Percentiles rank a stretch among this genome's conserved stretches.
Conservation (phyloP, 1,140 invertebrate species). For the Danaus melanippus region DNA sequence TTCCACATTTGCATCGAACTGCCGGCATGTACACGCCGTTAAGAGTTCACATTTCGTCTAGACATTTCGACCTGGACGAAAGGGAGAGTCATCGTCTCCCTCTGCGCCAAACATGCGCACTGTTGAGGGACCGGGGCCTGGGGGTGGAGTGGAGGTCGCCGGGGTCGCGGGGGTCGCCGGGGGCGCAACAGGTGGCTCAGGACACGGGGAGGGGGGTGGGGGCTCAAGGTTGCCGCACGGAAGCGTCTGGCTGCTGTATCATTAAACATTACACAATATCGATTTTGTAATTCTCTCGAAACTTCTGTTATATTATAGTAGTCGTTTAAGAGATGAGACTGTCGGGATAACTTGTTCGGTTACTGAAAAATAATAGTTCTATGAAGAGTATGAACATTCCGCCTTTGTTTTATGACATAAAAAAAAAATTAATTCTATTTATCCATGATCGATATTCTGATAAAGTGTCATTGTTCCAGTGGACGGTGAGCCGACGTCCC, state of each 20-base stretch:
- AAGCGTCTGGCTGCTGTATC: conserved; percentile 60
- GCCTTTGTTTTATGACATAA: too few species aligned
- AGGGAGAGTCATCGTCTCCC: conserved; percentile 45
- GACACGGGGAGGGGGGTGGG: conserved; percentile 36
- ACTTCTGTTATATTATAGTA: too few species aligned
- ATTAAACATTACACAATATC: conserved; percentile 51
- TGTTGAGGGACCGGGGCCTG: conserved; percentile 31
- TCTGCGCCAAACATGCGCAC: conserved; percentile 56
- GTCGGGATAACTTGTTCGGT: too few species aligned
- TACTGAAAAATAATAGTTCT: too few species aligned
- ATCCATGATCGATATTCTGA: too few species aligned
- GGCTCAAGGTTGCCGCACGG: conserved; percentile 62
- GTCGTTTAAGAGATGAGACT: too few species aligned
- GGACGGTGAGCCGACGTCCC: conserved; percentile 55
- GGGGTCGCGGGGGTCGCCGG: conserved; percentile 22
- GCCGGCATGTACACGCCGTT: conserved; percentile 23
- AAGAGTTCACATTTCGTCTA: conserved; percentile 64
- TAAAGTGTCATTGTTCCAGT: conserved; percentile 41
- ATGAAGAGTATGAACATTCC: too few species aligned
- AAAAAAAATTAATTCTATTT: too few species aligned
- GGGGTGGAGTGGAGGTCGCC: too few species aligned
- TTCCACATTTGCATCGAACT: conserved; percentile 23
- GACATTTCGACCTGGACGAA: conserved; percentile 62
- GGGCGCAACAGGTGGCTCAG: conserved; percentile 48
- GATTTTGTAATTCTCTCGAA: conserved; percentile 30